A percentile compares a stretch with the other conserved stretches of the same genome.
Conservation (phyloP, 2,797 vertebrate genomes). For the Premnoplex brunnescens region DNA sequence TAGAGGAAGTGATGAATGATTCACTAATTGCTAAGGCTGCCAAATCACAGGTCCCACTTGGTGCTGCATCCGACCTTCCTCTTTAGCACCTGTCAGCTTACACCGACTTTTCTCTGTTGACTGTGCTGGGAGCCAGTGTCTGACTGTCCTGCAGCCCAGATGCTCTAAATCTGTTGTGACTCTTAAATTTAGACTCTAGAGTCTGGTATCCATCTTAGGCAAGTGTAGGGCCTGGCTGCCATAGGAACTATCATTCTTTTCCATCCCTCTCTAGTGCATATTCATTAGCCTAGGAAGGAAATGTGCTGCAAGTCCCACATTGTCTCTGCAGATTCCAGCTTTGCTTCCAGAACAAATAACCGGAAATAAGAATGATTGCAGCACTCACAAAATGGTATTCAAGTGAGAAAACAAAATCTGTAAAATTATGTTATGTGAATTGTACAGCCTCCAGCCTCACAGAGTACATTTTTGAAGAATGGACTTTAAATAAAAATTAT, state of each 20-base stretch:
- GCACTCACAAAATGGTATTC: background rate
- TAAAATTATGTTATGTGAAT: background rate
- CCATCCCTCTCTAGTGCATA: background rate
- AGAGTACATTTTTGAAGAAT: background rate
- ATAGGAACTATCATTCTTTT: background rate
- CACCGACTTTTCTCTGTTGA: background rate
- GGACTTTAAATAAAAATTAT: background rate
- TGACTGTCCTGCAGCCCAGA: background rate
- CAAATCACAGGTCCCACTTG: background rate
- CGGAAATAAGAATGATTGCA: background rate
- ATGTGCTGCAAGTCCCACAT: background rate
- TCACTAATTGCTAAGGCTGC: background rate
- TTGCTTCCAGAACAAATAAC: background rate
- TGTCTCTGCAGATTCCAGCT: background rate
- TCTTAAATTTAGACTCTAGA: background rate
- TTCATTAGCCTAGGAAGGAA: background rate
- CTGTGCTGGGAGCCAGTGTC: background rate
- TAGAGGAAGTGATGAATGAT: background rate
- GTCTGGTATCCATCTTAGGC: background rate
- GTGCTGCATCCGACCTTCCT: background rate
- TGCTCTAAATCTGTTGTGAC: background rate
- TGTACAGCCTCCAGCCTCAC: background rate
- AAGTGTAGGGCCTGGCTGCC: background rate
- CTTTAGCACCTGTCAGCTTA: background rate
- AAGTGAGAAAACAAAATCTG: constrained; percentile 6